These are phyloP conservation scores for Labeo rohita DNA, from an alignment of 2,113 vertebrate genomes.

Conservation along the genomic window DNA sequence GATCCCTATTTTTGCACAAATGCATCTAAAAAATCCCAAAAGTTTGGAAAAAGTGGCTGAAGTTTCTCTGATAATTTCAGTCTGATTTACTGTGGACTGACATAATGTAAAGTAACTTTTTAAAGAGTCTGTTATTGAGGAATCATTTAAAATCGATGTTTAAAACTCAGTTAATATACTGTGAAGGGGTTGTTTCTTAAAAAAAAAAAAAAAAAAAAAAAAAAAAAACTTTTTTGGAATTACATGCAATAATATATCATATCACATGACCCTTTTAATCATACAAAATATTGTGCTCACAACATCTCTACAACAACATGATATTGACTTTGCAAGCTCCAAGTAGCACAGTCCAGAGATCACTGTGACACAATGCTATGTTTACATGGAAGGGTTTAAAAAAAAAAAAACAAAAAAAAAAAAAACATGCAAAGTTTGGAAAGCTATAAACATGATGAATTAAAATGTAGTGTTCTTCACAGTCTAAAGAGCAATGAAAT, in stretches of 20 bases:
- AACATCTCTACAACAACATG: neutral
- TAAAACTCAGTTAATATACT: neutral
- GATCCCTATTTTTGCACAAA: neutral
- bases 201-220: neutral
- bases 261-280: neutral
- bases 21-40: neutral
- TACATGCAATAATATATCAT: neutral
- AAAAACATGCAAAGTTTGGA: neutral
- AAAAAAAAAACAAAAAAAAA: neutral
- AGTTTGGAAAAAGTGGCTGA: neutral
- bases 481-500: neutral
- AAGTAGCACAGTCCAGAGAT: slow-evolving; percentile 2
- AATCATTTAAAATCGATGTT: neutral
- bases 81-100: neutral
- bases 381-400: slow-evolving; percentile 3
- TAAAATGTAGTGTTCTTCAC: neutral
- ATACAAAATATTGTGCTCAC: neutral
- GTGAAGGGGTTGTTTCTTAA: neutral
- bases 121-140: neutral
- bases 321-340: neutral
- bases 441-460: neutral
- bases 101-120: neutral
- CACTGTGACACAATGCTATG: neutral
- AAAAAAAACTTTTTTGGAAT: neutral
- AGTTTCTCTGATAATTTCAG: neutral